phyloP scores from a whole-genome alignment of 2,797 vertebrate genomes.

The Chrysolophus pictus region DNA sequence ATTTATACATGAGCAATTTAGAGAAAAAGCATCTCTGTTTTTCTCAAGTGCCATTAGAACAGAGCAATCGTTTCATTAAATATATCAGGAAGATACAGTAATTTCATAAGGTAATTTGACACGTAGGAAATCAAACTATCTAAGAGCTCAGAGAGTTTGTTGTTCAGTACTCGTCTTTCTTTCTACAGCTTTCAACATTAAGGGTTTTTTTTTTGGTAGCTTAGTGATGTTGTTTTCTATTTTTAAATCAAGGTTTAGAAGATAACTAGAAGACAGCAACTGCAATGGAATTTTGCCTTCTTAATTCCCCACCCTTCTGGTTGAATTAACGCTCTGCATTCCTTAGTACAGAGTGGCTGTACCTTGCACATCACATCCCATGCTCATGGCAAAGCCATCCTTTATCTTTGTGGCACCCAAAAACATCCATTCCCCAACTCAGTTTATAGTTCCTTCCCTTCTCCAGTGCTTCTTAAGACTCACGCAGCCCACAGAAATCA shows the following conservation, averaged over 20 bases:
- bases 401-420: background rate
- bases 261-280: background rate
- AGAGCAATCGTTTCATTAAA: background rate
- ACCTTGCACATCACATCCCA: fast-evolving
- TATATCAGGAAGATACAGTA: background rate
- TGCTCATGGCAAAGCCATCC: background rate
- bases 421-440: background rate
- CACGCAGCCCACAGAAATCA: background rate
- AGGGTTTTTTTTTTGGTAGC: background rate
- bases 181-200: background rate
- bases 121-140: background rate
- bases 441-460: background rate
- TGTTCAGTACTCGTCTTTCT: background rate
- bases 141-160: background rate
- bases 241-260: background rate
- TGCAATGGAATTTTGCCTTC: background rate
- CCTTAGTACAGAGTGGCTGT: background rate
- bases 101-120: background rate
- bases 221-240: background rate
- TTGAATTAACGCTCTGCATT: background rate
- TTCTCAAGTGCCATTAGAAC: background rate
- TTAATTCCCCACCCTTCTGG: background rate
- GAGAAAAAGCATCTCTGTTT: background rate
- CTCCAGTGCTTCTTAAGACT: background rate
- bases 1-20: background rate